Base-by-base conservation (phyloP, 2,888 invertebrate species). In the Amorpha juglandis region DNA sequence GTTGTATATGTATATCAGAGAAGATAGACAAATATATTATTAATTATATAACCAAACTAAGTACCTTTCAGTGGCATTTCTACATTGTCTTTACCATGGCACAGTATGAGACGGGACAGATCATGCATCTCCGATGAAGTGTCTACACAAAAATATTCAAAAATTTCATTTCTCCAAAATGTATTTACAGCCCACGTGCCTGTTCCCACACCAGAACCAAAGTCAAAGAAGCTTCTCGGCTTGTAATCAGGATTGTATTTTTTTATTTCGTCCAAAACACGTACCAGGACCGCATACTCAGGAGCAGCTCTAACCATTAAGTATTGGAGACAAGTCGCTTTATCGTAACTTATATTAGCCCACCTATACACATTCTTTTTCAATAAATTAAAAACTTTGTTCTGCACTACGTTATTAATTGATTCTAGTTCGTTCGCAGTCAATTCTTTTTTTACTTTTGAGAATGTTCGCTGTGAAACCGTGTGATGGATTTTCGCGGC, bases 191-290 rank as follows among this genome's bases (percentile, higher is more conserved):
- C 98, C 98, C 98, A 98, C 65, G 96, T 95, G 0, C 95, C 97
- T 0, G 97, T 96, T 0, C 98, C 98, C 6, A 97, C 90, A 0
- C 99, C 99, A 6, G 98, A 97, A 0, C 99, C 99, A 86, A 97
- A 98, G 90, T 99, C 98, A 75, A 98, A 97, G 72, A 98, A 94
- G 68, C 95, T 95, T 67, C 94, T 90, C 0, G 99, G 99, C 67
- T 92, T 92, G 82, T 97, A 99, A 19, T 95, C 84, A 0, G 94
- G 92, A 81, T 96, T 94, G 64, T 95, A 92, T 50, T 81, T 82
- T 63, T 90, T 89, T 65, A 98, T 96, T 92, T 98, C 98, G 53
- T 94, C 91, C 51, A 98, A 94, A 63, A 98, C 95, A 78, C 94
- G 95, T 48, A 92, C 79, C 48, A 98, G 80, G 3, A 96, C 95